phyloP scores from a whole-genome alignment of 2,888 invertebrate genomes.

The Blera fallax region DNA sequence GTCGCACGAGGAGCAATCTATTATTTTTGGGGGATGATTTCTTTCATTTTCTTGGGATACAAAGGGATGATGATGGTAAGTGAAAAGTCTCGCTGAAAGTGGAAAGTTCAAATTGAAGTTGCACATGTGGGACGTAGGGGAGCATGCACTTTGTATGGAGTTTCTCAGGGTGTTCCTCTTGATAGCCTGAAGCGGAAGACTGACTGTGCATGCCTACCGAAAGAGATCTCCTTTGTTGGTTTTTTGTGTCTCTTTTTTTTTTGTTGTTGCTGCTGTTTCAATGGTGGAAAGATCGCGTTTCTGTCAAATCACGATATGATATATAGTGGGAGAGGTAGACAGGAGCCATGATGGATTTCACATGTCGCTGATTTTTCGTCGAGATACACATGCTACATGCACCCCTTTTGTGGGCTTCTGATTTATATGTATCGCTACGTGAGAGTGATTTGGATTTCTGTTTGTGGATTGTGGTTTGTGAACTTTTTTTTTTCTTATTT shows the following conservation, averaged over 20 bases:
- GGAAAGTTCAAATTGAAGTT: constrained; percentile 8
- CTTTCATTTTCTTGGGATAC: no score
- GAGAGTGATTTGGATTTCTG: constrained; percentile 49
- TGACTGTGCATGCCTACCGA: neutral
- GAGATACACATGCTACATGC: constrained; percentile 49
- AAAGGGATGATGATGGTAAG: neutral
- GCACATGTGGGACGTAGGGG: no score
- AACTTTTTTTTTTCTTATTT: neutral
- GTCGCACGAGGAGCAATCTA: neutral
- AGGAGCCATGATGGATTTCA: constrained; percentile 73
- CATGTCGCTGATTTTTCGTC: constrained; percentile 70
- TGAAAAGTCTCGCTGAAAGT: neutral
- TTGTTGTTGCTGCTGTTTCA: constrained; percentile 25
- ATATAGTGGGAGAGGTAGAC: constrained; percentile 74
- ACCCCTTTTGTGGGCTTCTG: constrained; percentile 57
- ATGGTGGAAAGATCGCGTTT: constrained; percentile 74
- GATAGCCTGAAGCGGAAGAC: neutral
- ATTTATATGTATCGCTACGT: constrained; percentile 54
- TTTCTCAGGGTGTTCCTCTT: constrained; percentile 40
- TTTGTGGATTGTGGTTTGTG: constrained; percentile 1
- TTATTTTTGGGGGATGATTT: constrained; percentile 2
- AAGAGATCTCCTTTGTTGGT: constrained; percentile 49
- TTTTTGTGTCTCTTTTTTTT: neutral
- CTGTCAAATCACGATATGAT: constrained; percentile 75
- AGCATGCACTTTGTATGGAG: neutral